These are phyloP conservation scores for Epistrophe grossulariae DNA, from an alignment of 2,888 invertebrate species.

Conservation along the genomic window DNA sequence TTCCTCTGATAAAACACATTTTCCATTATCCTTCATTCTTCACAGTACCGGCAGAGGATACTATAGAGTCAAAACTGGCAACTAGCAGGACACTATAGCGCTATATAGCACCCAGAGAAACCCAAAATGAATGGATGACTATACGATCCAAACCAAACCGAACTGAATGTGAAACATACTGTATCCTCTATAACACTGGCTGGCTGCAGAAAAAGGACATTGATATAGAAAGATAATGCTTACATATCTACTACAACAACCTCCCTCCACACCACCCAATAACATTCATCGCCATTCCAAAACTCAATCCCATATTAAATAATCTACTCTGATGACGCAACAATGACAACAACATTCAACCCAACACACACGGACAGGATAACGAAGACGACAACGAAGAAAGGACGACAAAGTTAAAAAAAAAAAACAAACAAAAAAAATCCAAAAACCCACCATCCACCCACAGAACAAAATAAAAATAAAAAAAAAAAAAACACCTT, in stretches of 20 bases:
- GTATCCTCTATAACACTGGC: conserved; percentile 45
- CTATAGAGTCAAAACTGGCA: not conserved
- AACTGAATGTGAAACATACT: conserved; percentile 64
- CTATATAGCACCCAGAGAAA: conserved; percentile 33
- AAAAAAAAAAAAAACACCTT: conserved; percentile 46
- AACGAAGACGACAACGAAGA: conserved; percentile 64
- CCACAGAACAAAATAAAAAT: conserved; percentile 1
- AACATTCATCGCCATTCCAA: conserved; percentile 37
- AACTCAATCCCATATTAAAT: conserved; percentile 71
- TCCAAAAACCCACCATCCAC: conserved; percentile 24
- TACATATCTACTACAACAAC: conserved; percentile 25
- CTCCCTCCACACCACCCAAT: not conserved
- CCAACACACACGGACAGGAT: conserved; percentile 50
- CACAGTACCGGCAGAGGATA: conserved; percentile 14
- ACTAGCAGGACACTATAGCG: conserved; percentile 59
- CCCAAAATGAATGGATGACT: conserved; percentile 44
- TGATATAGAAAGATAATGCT: conserved; percentile 64
- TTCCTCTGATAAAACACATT: conserved; percentile 54
- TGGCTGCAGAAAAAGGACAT: conserved; percentile 61
- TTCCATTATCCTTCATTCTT: conserved; percentile 72
- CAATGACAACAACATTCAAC: conserved; percentile 71
- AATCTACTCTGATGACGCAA: conserved; percentile 76
- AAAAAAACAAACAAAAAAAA: conserved; percentile 33
- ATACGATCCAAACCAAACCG: conserved; percentile 59
- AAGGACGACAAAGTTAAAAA: conserved; percentile 34